Evolutionary conservation across 2,797 vertebrate species (phyloP), one percentile per base, ranked within the genome.

Genomic region (Sandelia bainsii): DNA sequence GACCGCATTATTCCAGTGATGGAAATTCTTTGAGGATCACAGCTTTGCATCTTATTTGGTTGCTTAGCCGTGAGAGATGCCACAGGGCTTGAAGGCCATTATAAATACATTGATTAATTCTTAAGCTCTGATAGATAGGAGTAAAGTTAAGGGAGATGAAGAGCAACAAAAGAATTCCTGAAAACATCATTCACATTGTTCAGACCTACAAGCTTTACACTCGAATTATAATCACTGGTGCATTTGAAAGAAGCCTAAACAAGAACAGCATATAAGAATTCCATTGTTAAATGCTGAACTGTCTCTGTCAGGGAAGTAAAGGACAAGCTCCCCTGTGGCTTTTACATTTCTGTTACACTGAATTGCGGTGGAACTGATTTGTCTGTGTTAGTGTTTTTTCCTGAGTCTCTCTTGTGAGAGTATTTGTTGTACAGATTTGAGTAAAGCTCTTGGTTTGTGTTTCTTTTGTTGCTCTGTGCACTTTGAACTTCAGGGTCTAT

Each of bases 31-130:
- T 95, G 90, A 94, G 94, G 93, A 94, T 94, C 86, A 83, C 88
- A 93, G 93, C 92, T 94, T 93, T 94, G 92, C 93, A 94, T 95
- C 93, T 93, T 94, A 94, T 95, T 94, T 93, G 88, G 92, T 90
- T 91, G 91, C 86, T 70, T 88, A 77, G 95, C 94, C 87, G 71
- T 69, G 69, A 93, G 95, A 92, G 65, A 92, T 64, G 91, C 94
- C 91, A 88, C 77, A 46, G 87, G 94, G 92, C 89, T 82, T 62
- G 32, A 72, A 91, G 87, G 92, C 90, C 91, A 91, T 94, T 94
- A 93, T 91, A 90, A 91, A 93, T 91, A 89, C 86, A 92, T 84
- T 94, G 92, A 95, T 94, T 93, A 91, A 93, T 93, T 93, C 87
- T 86, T 85, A 84, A 91, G 88, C 89, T 89, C 85, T 93, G 92